Base-by-base conservation (phyloP, 2,888 invertebrate genomes). In the Parnassius glacialis region DNA sequence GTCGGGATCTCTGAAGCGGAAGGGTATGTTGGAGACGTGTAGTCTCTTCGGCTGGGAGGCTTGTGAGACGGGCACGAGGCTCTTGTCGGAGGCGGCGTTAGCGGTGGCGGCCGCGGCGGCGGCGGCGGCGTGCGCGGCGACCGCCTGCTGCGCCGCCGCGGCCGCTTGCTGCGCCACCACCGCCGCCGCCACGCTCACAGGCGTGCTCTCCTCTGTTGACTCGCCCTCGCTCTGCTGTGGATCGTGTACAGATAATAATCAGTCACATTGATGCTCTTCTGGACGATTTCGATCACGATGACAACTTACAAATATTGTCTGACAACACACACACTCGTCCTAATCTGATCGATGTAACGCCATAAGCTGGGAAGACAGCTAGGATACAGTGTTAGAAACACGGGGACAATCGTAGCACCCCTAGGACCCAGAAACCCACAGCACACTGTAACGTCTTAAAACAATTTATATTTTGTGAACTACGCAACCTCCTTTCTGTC, bases 21-120 rank as follows among this genome's bases (percentile, higher is more conserved):
- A 99, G 80, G 99, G 99, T 93, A 99, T 99, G 94, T 99, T 99
- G 83, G 98, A 99, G 84, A 99, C 99, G 91, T 99, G 99, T 76
- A 99, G 94, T 83, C 99, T 94, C 90, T 99, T 99, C 75, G 97
- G 98, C 85, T 97, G 97, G 34, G 89, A 88, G 48, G 83, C 88
- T 71, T 90, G 90, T 50, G 90, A 85, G 70, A 90, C 88, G 55
- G 90, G 88, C 66, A 93, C 93, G 72, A 94, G 91, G 56, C 81
- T 78, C 68, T 92, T 91, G 74, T 92, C 88, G 57, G 92, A 87
- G 54, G 85, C 70, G 81, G 85, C 70, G 78, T 86, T 68, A 64
- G 81, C 73, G n/a, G 83, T 82, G 68, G 78, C 81, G 60, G 80
- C 87, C 43, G 84, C 90, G 44, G 79, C 92, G 65, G 91, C 91